These are phyloP conservation scores for Glandiceps talaboti DNA, from an alignment of 53 echinoderm and acorn worm species.

Conservation along the genomic window DNA sequence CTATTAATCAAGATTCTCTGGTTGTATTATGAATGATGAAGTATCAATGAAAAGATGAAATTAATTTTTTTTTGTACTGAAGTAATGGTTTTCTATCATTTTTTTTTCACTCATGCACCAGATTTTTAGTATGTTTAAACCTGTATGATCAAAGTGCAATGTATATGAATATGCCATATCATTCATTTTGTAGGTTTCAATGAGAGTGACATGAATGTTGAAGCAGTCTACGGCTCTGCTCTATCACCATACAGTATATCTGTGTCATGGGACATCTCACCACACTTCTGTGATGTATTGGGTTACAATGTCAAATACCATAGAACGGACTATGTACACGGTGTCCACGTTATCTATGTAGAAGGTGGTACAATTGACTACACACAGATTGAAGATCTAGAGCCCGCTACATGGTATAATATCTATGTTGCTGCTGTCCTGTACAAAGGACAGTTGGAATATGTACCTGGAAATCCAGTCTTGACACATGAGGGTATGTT, in stretches of 20 bases:
- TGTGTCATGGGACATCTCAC: slow-evolving; percentile 36
- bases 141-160: too few species aligned
- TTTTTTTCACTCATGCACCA: too few species aligned
- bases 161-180: too few species aligned
- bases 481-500: neutral
- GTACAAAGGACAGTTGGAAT: slow-evolving; percentile 15
- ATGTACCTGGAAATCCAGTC: neutral
- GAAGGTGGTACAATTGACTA: slow-evolving; percentile 28
- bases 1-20: too few species aligned
- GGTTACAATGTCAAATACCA: slow-evolving; percentile 39
- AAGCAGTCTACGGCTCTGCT: neutral
- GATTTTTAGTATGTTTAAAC: too few species aligned
- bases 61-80: too few species aligned
- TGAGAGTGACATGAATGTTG: neutral
- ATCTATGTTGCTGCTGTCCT: slow-evolving; percentile 12
- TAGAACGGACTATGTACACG: neutral
- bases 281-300: slow-evolving; percentile 53
- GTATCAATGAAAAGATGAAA: too few species aligned
- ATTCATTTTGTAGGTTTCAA: neutral
- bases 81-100: too few species aligned
- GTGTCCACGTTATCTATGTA: slow-evolving; percentile 9
- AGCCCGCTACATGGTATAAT: slow-evolving; percentile 35
- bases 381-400: slow-evolving; percentile 23
- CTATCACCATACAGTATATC: neutral
- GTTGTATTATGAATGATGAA: too few species aligned